A percentile compares a stretch with the other conserved stretches of the same genome.
Conservation (phyloP, 2,797 vertebrate genomes). For the Melanotaenia pygmaea region DNA sequence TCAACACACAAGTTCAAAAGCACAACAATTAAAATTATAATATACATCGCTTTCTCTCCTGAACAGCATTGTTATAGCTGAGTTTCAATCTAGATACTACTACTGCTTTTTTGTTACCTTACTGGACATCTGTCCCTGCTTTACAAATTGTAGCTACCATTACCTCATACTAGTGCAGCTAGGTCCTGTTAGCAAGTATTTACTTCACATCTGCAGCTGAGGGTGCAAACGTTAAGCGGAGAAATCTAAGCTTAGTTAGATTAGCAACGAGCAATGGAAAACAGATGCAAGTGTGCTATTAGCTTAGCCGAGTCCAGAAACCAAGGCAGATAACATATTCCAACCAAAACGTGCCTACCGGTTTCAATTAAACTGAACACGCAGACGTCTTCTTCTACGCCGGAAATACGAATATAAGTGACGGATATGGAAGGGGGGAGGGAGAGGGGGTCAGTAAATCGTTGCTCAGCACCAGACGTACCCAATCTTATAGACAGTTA, state of each 20-base stretch:
- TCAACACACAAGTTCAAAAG: neutral
- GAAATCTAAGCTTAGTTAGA: rapidly evolving
- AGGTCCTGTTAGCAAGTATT: slow-evolving; percentile 43
- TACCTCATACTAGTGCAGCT: slow-evolving; percentile 14
- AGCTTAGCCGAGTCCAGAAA: neutral
- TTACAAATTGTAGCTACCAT: neutral
- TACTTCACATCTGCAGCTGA: neutral
- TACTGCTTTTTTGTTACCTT: neutral
- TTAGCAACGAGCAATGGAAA: neutral
- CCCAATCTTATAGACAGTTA: too few species aligned
- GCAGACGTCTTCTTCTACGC: slow-evolving; percentile 50
- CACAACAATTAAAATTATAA: neutral
- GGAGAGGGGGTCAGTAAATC: neutral
- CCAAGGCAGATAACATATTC: neutral
- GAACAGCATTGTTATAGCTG: neutral
- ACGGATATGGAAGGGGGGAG: slow-evolving; percentile 12
- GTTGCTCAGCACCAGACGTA: slow-evolving; percentile 12
- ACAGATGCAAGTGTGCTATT: neutral
- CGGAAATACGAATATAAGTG: slow-evolving; percentile 32
- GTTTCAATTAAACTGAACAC: neutral
- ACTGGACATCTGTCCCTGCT: neutral
- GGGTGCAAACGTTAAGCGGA: neutral
- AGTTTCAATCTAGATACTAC: neutral
- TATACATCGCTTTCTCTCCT: neutral
- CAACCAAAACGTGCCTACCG: slow-evolving; percentile 9